Evolutionary conservation across 2,113 vertebrate species (phyloP).

Genomic region (Saccopteryx bilineata): DNA sequence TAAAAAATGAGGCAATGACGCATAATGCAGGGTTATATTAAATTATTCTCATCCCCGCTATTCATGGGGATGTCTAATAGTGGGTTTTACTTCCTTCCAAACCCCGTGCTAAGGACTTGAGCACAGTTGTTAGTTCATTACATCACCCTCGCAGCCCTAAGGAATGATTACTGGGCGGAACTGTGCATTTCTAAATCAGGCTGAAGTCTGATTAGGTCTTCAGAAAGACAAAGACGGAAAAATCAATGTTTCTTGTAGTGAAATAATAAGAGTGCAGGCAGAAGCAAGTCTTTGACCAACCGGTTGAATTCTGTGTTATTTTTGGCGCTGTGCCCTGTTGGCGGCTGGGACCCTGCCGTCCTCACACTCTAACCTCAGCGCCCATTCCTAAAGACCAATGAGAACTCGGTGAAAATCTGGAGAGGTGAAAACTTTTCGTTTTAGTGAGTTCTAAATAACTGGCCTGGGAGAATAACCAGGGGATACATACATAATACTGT

Average conservation of each 20-base stretch:
- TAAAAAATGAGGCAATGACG: not conserved
- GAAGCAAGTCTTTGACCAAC: not conserved
- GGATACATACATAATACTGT: too few relatives aligned
- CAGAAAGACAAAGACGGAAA: not conserved
- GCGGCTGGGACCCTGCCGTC: not conserved
- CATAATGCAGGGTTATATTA: not conserved
- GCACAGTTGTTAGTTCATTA: not conserved
- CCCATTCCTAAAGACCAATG: not conserved
- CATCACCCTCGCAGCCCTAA: not conserved
- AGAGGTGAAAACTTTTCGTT: not conserved
- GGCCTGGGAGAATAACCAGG: not conserved
- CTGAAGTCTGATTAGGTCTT: not conserved
- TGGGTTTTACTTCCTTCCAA: not conserved
- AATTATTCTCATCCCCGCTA: not conserved
- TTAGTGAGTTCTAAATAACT: not conserved
- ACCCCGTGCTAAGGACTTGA: not conserved
- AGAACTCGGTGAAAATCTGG: not conserved
- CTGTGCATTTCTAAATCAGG: not conserved
- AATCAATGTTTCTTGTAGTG: not conserved
- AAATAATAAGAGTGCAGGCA: not conserved
- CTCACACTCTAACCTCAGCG: not conserved
- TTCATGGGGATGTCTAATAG: not conserved
- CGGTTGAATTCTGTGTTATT: not conserved
- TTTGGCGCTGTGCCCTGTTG: too few relatives aligned
- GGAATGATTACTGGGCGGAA: not conserved